phyloP scores from a whole-genome alignment of 2,888 invertebrate species.

The Orthosia incerta region DNA sequence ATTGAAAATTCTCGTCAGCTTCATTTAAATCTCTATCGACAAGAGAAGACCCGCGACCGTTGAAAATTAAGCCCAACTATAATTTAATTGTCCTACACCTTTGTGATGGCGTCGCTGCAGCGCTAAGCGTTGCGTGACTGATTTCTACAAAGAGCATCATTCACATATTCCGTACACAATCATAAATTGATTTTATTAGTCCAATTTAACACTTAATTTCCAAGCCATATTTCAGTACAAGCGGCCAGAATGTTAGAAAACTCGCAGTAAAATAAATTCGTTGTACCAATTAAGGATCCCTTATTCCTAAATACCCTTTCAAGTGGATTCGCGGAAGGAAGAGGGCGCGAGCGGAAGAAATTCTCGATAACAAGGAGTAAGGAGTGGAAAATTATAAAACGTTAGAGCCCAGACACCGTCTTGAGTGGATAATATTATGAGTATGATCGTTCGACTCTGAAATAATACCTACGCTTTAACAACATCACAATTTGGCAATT shows the following conservation, averaged over 20 bases:
- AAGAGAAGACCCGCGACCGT: constrained; percentile 78
- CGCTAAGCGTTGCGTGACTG: constrained; percentile 49
- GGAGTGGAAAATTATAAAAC: constrained; percentile 87
- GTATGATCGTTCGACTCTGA: constrained; percentile 75
- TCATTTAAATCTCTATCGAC: constrained; percentile 88
- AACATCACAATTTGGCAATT: constrained; percentile 36
- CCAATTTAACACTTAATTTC: constrained; percentile 28
- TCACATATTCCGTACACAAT: constrained; percentile 29
- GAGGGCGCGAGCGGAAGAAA: constrained; percentile 87
- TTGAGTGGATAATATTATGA: constrained; percentile 78
- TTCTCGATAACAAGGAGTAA: constrained; percentile 86
- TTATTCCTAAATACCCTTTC: constrained; percentile 88
- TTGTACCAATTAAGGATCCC: constrained; percentile 87
- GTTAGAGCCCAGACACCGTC: constrained; percentile 79
- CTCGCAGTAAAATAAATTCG: constrained; percentile 83
- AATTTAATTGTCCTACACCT: constrained; percentile 58
- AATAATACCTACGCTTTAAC: constrained; percentile 63
- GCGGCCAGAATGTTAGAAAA: constrained; percentile 72
- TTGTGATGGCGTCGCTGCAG: constrained; percentile 28
- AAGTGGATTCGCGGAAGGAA: constrained; percentile 86
- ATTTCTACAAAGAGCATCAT: constrained; percentile 59
- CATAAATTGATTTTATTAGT: constrained; percentile 28
- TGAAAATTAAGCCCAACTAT: constrained; percentile 78
- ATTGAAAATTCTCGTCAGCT: constrained; percentile 89
- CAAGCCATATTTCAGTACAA: constrained; percentile 46